Percentiles rank a stretch among this genome's conserved stretches.
Evolutionary conservation across 2,888 invertebrate genomes (phyloP).

Genomic region (Glaucopsyche alexis): DNA sequence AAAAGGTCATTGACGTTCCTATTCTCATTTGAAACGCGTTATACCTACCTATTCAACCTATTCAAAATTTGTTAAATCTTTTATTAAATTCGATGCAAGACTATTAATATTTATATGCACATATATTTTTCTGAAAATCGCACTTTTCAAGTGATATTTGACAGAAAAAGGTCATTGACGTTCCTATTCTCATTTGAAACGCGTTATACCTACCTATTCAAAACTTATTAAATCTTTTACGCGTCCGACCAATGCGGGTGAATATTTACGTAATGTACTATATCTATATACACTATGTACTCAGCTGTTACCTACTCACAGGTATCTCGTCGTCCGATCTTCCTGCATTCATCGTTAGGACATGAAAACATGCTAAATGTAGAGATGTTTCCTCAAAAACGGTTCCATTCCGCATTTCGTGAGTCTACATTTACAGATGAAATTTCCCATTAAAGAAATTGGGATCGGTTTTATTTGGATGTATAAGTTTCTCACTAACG

Average conservation of each 20-base stretch:
- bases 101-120: no score
- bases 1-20: no score
- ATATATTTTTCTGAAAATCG: no score
- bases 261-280: not conserved
- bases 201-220: not conserved
- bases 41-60: no score
- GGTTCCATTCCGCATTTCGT: constrained; percentile 65
- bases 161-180: no score
- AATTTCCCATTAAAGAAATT: constrained; percentile 75
- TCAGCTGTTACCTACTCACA: constrained; percentile 35
- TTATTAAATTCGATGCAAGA: no score
- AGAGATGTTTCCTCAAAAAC: constrained; percentile 60
- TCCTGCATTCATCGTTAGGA: constrained; percentile 66
- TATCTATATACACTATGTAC: not conserved
- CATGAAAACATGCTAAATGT: constrained; percentile 66
- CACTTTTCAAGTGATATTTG: no score
- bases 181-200: no score
- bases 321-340: constrained; percentile 71
- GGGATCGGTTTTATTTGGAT: constrained; percentile 42
- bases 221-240: not conserved
- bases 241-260: not conserved
- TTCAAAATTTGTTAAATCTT: no score
- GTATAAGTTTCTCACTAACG: not conserved
- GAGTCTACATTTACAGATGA: constrained; percentile 57
- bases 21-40: no score